These are phyloP conservation scores for Drosophila micromelanica DNA, from an alignment of 1,140 invertebrate species.

Conservation along the genomic window DNA sequence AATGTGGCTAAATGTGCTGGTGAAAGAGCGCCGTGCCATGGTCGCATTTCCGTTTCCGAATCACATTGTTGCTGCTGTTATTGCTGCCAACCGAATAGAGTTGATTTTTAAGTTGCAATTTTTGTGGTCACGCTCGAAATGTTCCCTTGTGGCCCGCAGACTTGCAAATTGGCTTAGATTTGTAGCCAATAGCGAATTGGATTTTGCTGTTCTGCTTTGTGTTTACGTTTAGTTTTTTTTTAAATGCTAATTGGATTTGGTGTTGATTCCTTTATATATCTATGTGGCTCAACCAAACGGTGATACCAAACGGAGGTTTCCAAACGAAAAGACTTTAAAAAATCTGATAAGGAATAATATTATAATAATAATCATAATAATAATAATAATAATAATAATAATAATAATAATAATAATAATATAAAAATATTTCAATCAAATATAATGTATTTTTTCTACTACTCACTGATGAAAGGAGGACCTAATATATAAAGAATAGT, in stretches of 20 bases:
- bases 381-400: too few species aligned
- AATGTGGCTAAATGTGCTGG: conserved; percentile 57
- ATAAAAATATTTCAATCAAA: too few species aligned
- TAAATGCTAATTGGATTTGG: conserved; percentile 12
- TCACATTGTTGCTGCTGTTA: conserved; percentile 4
- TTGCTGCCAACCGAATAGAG: conserved; percentile 16
- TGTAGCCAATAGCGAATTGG: conserved; percentile 27
- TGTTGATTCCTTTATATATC: neutral
- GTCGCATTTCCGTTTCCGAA: conserved; percentile 39
- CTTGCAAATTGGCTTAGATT: conserved; percentile 43
- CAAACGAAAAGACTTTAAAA: too few species aligned
- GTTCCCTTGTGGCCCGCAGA: conserved; percentile 12
- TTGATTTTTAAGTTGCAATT: conserved; percentile 60
- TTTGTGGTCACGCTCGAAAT: conserved; percentile 34
- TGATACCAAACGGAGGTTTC: too few species aligned
- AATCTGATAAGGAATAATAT: too few species aligned
- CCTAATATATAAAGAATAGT: too few species aligned
- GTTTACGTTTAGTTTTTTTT: neutral
- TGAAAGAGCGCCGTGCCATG: conserved; percentile 39
- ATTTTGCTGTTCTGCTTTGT: conserved; percentile 13
- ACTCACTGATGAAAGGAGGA: too few species aligned
- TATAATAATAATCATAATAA: too few species aligned
- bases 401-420: too few species aligned
- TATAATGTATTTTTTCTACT: too few species aligned
- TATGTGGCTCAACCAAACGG: too few species aligned